These are phyloP conservation scores for Phengaris arion DNA, from an alignment of 2,888 invertebrate species.

Conservation along the genomic window DNA sequence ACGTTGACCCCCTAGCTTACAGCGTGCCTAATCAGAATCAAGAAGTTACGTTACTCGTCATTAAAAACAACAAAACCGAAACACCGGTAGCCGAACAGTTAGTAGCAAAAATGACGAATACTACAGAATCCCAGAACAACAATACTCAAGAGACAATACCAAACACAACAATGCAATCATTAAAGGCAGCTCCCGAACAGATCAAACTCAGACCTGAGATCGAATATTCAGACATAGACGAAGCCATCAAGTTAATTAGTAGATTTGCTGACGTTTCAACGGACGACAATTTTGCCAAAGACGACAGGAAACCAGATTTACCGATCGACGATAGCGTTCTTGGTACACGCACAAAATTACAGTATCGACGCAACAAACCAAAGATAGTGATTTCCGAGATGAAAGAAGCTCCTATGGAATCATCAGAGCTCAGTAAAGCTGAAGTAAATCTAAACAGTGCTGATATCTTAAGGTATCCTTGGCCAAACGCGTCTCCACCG, in stretches of 20 bases:
- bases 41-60: conserved; percentile 36
- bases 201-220: conserved; percentile 70
- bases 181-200: conserved; percentile 56
- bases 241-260: conserved; percentile 73
- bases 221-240: conserved; percentile 72
- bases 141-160: conserved; percentile 37
- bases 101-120: conserved; percentile 27
- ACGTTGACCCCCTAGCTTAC: conserved; percentile 64
- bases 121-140: conserved; percentile 40
- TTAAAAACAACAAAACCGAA: conserved; percentile 38
- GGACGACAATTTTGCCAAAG: conserved; percentile 70
- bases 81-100: conserved; percentile 26
- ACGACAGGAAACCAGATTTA: conserved; percentile 53
- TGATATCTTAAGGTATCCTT: conserved; percentile 65
- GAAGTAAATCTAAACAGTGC: conserved; percentile 51
- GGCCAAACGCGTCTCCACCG: conserved; percentile 64
- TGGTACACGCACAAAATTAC: conserved; percentile 70
- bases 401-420: conserved; percentile 42
- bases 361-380: conserved; percentile 66
- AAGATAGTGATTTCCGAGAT: conserved; percentile 46
- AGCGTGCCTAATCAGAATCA: conserved; percentile 50
- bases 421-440: conserved; percentile 40
- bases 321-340: conserved; percentile 62
- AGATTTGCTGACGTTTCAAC: conserved; percentile 74
- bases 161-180: conserved; percentile 44